Base-by-base conservation (phyloP, 2,113 vertebrate genomes). In the Cheilinus undulatus region DNA sequence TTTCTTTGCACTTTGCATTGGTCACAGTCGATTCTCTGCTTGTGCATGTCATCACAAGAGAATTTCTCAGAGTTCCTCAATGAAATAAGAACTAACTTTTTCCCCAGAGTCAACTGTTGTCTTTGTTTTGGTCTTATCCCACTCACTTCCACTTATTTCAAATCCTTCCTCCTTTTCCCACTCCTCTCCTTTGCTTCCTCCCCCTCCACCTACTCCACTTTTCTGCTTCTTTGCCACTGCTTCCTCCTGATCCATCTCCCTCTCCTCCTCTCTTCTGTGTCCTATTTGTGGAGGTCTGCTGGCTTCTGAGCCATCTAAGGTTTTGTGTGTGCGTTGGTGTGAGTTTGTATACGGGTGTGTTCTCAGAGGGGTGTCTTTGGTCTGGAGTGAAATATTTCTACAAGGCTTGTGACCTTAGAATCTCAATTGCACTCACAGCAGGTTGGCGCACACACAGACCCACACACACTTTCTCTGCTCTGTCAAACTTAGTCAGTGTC, bases 401-500 rank as follows among this genome's bases (percentile, higher is more conserved):
- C 70, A 70, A 72, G 82, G 49, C 69, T 57, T 66, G 46, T 79
- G 79, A 83, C 81, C 74, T 86, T 71, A 79, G 75, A 80, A 69
- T 84, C 45, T 81, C 73, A 76, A 73, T 78, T 77, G 73, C 68
- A 71, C 75, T 78, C 71, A 50, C 63, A 82, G 75, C 77, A 85
- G 58, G 81, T 85, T 53, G 42, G 57, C 12, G 49, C 11, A 17
- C 38, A 20, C 34, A 23, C 62, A 36, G 59, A 19, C 24, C 40
- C 57, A 56, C 53, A 68, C 61, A 66, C 51, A 50, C 59, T 19
- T 24, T 23, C 38, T 67, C 60, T 77, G 51, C 70, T 69, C 66
- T 79, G 72, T 88, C 81, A 85, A 76, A 85, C 69, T 76, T 46
- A 81, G 45, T 89, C 75, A 82, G 65, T 66, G 66, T 89, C 77